Evolutionary conservation across 2,113 vertebrate genomes (phyloP).

Genomic region (Rhea pennata): DNA sequence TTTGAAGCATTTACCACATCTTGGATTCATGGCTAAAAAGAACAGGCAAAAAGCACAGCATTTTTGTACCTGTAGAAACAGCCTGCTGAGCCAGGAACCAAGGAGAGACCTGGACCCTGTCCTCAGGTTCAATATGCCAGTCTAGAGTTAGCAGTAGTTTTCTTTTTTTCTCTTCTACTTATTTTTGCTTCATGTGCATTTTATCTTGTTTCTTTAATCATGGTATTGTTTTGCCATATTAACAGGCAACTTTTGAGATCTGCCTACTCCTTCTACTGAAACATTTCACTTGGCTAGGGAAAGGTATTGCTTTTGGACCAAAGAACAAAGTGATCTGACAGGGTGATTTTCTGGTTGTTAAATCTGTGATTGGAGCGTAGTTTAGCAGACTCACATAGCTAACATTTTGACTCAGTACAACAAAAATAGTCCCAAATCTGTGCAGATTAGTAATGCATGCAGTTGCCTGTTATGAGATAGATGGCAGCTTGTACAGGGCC

Average conservation of each 20-base stretch:
- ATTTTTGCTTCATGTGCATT: neutral
- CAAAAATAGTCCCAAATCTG: constrained; percentile 54
- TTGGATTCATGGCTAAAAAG: neutral
- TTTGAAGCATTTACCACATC: neutral
- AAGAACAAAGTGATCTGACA: neutral
- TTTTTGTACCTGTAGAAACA: neutral
- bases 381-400: constrained; percentile 59
- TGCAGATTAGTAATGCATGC: constrained; percentile 36
- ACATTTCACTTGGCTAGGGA: neutral
- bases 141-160: neutral
- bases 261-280: neutral
- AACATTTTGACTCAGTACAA: constrained; percentile 44
- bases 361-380: neutral
- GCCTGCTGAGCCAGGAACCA: neutral
- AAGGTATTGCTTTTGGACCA: constrained; percentile 46
- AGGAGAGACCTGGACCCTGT: neutral
- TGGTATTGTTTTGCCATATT: neutral
- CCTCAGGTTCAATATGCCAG: neutral
- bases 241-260: neutral
- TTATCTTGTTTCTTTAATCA: constrained; percentile 11
- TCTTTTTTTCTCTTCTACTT: neutral
- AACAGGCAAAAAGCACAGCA: neutral
- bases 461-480: constrained; percentile 3
- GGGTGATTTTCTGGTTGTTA: neutral
- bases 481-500: neutral